These are phyloP conservation scores for Gorsachius goisagi DNA, from an alignment of 2,113 vertebrate species.

Conservation along the genomic window DNA sequence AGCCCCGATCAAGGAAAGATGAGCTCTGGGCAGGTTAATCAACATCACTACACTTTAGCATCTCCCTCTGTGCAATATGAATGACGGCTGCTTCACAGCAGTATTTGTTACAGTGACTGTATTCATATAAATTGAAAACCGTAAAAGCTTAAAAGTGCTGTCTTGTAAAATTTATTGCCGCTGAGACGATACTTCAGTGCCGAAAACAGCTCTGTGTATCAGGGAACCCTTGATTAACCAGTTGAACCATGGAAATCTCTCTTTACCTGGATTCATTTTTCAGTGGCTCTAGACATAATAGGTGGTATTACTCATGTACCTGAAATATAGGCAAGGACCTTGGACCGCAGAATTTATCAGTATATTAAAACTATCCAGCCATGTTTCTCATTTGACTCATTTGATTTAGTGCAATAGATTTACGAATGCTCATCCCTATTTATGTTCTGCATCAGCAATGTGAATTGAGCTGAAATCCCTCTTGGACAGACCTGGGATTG, in stretches of 20 bases:
- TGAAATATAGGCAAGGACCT: not conserved
- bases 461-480: not conserved
- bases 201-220: not conserved
- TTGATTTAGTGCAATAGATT: not conserved
- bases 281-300: not conserved
- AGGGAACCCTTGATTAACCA: not conserved
- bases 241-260: not conserved
- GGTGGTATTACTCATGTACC: not conserved
- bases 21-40: not conserved
- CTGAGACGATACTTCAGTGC: not conserved
- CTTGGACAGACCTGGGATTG: not conserved
- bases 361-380: not conserved
- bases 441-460: not conserved
- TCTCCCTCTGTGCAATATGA: not conserved
- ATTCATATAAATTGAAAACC: constrained; percentile 7
- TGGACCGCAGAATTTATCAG: not conserved
- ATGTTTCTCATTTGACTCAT: not conserved
- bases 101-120: not conserved
- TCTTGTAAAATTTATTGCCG: not conserved
- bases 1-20: not conserved
- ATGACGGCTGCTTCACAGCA: not conserved
- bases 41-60: not conserved
- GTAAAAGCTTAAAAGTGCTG: not conserved
- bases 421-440: not conserved
- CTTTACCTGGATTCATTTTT: not conserved